phyloP scores from a whole-genome alignment of 2,797 vertebrate species.

The Anguilla obscura region DNA sequence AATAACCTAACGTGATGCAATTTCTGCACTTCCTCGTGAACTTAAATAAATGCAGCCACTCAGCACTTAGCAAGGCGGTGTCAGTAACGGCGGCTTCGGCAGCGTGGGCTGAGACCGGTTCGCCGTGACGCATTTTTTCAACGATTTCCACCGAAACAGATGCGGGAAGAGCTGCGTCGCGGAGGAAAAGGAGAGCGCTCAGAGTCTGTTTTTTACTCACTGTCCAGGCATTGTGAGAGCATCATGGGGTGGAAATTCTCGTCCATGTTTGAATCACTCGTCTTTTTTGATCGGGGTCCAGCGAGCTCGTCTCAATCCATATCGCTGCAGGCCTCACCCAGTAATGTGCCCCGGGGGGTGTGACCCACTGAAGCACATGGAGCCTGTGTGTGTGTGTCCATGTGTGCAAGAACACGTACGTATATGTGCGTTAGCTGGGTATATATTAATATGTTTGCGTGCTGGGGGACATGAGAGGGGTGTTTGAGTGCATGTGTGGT shows the following conservation, averaged over 20 bases:
- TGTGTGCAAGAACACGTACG: neutral
- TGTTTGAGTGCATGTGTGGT: neutral
- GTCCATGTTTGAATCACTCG: slow-evolving; percentile 1
- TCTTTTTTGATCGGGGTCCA: neutral
- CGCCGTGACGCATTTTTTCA: neutral
- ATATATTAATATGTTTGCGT: neutral
- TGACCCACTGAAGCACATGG: neutral
- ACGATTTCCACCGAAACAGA: neutral
- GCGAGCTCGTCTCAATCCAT: neutral
- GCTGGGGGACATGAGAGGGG: neutral
- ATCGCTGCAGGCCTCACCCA: neutral
- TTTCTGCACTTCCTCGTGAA: neutral
- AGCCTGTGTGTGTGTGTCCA: slow-evolving; percentile 5
- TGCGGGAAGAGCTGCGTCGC: neutral
- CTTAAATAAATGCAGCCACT: neutral
- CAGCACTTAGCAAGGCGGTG: neutral
- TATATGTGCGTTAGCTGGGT: neutral
- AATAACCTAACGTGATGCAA: neutral
- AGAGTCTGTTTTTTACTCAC: slow-evolving; percentile 18
- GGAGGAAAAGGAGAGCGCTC: neutral
- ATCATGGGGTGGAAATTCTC: slow-evolving; percentile 12
- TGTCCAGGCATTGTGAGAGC: neutral
- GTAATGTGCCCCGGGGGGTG: neutral
- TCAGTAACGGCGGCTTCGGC: neutral
- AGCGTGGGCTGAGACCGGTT: neutral